A percentile compares a stretch with the other conserved stretches of the same genome.
These are phyloP conservation scores for Chaenocephalus aceratus DNA, from an alignment of 2,113 vertebrate genomes.

Conservation along the genomic window DNA sequence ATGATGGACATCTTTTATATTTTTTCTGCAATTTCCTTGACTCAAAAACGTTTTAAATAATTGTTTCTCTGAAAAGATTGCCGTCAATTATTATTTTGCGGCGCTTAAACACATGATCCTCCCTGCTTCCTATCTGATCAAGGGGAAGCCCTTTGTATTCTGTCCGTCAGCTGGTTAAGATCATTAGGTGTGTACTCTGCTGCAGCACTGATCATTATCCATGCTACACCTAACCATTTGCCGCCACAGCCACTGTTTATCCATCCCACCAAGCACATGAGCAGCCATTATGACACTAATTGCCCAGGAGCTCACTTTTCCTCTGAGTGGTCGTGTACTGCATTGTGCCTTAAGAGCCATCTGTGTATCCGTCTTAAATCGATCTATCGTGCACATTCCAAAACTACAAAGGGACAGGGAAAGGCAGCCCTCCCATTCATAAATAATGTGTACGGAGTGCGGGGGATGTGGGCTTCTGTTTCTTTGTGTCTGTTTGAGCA, in stretches of 20 bases:
- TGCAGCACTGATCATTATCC: conserved; percentile 53
- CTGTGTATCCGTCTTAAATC: conserved; percentile 64
- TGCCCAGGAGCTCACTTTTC: conserved; percentile 71
- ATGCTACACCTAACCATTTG: conserved; percentile 56
- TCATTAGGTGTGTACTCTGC: not conserved
- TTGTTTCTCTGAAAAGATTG: not conserved
- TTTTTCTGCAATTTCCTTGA: not conserved
- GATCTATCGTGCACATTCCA: conserved; percentile 65
- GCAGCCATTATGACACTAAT: conserved; percentile 74
- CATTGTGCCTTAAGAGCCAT: conserved; percentile 65
- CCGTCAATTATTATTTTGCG: not conserved
- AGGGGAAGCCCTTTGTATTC: not conserved
- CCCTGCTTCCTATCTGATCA: not conserved
- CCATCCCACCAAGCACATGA: conserved; percentile 69
- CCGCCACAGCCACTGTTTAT: conserved; percentile 61
- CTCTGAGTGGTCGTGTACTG: conserved; percentile 63
- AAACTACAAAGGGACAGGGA: conserved; percentile 60
- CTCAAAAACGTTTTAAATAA: not conserved
- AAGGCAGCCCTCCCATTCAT: conserved; percentile 65
- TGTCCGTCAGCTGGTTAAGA: conserved; percentile 18
- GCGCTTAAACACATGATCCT: not conserved
- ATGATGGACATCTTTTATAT: not conserved
- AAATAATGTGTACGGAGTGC: conserved; percentile 58
- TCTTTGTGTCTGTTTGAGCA: conserved; percentile 56
- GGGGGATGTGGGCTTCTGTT: conserved; percentile 59